These are phyloP conservation scores for Tetragnatha versicolor DNA, from an alignment of 1,140 invertebrate species.

Conservation along the genomic window DNA sequence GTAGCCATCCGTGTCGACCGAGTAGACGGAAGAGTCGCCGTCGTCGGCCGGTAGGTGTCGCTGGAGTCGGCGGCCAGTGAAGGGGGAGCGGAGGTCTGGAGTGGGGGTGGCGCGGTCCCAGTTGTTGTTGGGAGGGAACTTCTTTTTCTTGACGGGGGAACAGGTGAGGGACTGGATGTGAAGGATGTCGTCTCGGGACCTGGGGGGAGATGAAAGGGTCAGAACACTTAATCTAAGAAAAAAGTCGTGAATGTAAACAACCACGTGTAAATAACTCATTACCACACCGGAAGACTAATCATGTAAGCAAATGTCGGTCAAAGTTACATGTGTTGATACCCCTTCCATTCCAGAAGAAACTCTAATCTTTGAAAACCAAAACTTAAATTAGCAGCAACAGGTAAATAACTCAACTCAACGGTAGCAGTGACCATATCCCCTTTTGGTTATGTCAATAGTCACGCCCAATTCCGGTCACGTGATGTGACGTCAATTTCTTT, in stretches of 20 bases:
- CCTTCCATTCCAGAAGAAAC: no score
- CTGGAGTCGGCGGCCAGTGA: conserved; percentile 8
- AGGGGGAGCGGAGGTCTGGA: conserved; percentile 55
- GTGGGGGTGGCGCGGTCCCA: conserved; percentile 23
- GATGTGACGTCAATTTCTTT: no score
- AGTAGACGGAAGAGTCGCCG: conserved; percentile 91
- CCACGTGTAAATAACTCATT: no score
- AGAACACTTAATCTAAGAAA: neutral
- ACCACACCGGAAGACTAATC: no score
- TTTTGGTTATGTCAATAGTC: no score
- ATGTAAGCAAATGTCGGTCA: no score
- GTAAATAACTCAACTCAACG: no score
- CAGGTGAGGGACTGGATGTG: conserved; percentile 12
- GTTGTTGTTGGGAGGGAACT: neutral
- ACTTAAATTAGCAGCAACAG: no score
- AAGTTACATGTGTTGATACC: no score
- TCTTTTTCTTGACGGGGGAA: conserved; percentile 31
- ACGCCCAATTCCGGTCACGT: no score
- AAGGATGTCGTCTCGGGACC: conserved; percentile 31
- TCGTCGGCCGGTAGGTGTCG: conserved; percentile 74
- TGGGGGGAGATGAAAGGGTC: neutral
- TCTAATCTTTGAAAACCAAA: no score
- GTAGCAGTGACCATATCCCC: no score
- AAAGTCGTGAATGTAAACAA: conserved; percentile 61
- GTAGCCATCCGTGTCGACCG: conserved; percentile 95